Base-by-base conservation (phyloP, 2,888 invertebrate species). In the Aspidiotus rigidus region DNA sequence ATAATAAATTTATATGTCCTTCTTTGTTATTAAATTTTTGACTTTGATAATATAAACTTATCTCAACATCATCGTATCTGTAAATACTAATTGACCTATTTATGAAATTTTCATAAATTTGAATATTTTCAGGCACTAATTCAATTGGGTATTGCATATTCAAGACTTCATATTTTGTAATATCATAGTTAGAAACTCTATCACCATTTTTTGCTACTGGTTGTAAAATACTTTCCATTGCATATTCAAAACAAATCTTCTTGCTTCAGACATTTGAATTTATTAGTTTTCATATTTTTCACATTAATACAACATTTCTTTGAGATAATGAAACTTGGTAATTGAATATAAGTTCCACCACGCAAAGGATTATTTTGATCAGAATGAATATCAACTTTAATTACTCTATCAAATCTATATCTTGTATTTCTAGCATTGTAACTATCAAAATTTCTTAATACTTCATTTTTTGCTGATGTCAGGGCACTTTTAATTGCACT, bases 361-460 rank as follows among this genome's bases (percentile, higher is more conserved):
- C 6, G 56, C 7, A 56, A 56, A 56, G 56, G 56, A 56, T 56
- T 56, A 56, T 56, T 56, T 56, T 56, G n/a, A 56, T 56, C 56
- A 56, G 17, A 56, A 56, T 16, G 56, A 56, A 56, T 60, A 60
- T 39, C 60, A 11, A 60, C 60, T 60, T 39, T n/a, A 56, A 56
- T 56, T 15, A 56, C 56, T 56, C 17, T 60, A 60, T 60, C 60
- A 60, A 60, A 60, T 60, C 60, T 13, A 60, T 60, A 60, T 60
- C 60, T 60, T 60, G 60, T 60, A 60, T 60, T 60, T 60, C 15
- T 28, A 41, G 60, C 60, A 60, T 60, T 60, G 39, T 60, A 60
- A 15, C 60, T 60, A 60, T 60, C 60, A 60, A 60, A 60, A 17
- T 60, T 60, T 60, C 60, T 28, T 60, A 60, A 6, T 16, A 57